phyloP scores from a whole-genome alignment of 2,113 vertebrate genomes.

The Nycticorax nycticorax region DNA sequence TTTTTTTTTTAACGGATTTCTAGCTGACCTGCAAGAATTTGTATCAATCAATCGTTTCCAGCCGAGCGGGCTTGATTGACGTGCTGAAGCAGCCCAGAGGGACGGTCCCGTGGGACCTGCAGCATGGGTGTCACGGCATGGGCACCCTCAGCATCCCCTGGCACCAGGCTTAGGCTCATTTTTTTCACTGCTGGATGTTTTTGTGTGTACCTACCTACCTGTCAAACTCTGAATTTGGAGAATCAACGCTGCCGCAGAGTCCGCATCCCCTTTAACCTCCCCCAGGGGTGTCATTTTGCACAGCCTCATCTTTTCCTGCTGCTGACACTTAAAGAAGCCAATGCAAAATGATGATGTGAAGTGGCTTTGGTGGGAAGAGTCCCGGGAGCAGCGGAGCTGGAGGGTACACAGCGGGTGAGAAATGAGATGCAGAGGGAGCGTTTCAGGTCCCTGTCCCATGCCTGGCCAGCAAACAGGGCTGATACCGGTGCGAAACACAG shows the following conservation, averaged over 20 bases:
- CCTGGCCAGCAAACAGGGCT: background rate
- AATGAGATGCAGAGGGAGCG: background rate
- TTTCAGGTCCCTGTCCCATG: background rate
- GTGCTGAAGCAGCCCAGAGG: background rate
- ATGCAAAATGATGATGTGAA: background rate
- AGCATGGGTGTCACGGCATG: accelerated
- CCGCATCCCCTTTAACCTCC: background rate
- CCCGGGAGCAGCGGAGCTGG: background rate
- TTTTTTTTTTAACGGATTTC: background rate
- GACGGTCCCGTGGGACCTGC: background rate
- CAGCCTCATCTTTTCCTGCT: background rate
- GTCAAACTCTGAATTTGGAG: background rate
- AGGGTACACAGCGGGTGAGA: accelerated
- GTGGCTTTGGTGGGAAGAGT: background rate
- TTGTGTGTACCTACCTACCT: background rate
- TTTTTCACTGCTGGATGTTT: background rate
- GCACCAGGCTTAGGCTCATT: background rate
- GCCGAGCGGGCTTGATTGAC: background rate
- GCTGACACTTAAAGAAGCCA: background rate
- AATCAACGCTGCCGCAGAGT: background rate
- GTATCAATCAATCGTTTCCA: background rate
- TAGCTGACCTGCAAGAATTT: background rate
- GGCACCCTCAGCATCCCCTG: background rate
- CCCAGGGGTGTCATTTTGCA: accelerated
- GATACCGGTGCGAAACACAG: accelerated